A percentile compares a stretch with the other conserved stretches of the same genome.
Conservation (phyloP, 2,113 vertebrate genomes). For the Tragelaphus buxtoni region DNA sequence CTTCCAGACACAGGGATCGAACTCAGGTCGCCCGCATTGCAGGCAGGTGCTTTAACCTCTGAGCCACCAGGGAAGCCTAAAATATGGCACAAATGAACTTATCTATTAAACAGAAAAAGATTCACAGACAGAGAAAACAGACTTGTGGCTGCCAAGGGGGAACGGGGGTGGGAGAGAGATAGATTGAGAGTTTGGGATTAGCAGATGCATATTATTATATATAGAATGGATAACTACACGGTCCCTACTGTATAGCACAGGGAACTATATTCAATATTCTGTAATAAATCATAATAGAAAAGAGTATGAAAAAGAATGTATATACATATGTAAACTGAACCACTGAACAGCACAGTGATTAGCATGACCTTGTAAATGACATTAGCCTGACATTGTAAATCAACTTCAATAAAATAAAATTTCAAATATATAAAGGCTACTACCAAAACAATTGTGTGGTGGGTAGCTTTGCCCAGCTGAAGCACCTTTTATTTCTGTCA, state of each 20-base stretch:
- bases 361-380: background rate
- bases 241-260: background rate
- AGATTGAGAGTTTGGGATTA: background rate
- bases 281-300: background rate
- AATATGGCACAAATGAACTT: background rate
- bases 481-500: background rate
- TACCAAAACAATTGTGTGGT: background rate
- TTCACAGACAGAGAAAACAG: background rate
- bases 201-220: background rate
- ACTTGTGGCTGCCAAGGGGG: background rate
- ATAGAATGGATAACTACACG: background rate
- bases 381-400: background rate
- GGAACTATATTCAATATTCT: background rate
- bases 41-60: no score
- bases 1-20: no score
- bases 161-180: background rate
- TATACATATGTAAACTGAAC: background rate
- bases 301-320: background rate
- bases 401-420: background rate
- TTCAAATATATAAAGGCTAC: background rate
- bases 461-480: background rate
- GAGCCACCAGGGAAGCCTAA: background rate
- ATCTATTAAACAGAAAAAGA: background rate
- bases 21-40: no score
- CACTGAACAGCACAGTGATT: background rate